These are phyloP conservation scores for Antedon mediterranea DNA, from an alignment of 53 echinoderm and acorn worm genomes.

Conservation along the genomic window DNA sequence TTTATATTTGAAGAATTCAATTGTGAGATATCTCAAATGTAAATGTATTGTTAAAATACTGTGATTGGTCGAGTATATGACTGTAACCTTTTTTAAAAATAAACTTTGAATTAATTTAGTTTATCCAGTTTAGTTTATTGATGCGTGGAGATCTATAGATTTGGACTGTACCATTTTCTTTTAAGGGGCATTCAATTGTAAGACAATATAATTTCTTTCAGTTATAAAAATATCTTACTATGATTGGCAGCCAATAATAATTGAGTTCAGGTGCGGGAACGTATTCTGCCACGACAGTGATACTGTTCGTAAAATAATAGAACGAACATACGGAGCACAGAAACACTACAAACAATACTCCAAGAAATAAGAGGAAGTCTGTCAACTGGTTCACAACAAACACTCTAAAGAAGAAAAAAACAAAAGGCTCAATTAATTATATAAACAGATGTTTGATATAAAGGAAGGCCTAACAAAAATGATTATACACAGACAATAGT, in stretches of 20 bases:
- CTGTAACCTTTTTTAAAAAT: too few relatives aligned
- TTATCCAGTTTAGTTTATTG: background rate
- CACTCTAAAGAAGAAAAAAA: too few relatives aligned
- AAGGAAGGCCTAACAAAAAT: too few relatives aligned
- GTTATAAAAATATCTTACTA: constrained; percentile 43
- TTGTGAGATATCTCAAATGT: too few relatives aligned
- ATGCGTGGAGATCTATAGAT: background rate
- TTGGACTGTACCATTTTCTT: too few relatives aligned
- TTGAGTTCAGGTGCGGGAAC: constrained; percentile 60
- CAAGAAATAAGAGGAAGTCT: constrained; percentile 69
- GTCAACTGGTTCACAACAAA: constrained; percentile 91
- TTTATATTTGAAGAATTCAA: too few relatives aligned
- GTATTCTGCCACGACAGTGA: constrained; percentile 26
- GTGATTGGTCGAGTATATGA: too few relatives aligned
- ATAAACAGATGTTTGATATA: background rate
- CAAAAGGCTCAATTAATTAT: background rate
- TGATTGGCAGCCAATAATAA: constrained; percentile 91
- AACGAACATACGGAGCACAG: constrained; percentile 42
- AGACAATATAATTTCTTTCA: too few relatives aligned
- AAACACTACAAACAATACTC: constrained; percentile 42
- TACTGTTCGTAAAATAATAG: constrained; percentile 59
- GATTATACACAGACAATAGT: background rate
- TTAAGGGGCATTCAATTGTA: too few relatives aligned
- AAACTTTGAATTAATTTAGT: too few relatives aligned
- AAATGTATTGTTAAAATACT: too few relatives aligned